phyloP scores from a whole-genome alignment of 1,140 invertebrate species.

The Drosophila melanogaster region DNA sequence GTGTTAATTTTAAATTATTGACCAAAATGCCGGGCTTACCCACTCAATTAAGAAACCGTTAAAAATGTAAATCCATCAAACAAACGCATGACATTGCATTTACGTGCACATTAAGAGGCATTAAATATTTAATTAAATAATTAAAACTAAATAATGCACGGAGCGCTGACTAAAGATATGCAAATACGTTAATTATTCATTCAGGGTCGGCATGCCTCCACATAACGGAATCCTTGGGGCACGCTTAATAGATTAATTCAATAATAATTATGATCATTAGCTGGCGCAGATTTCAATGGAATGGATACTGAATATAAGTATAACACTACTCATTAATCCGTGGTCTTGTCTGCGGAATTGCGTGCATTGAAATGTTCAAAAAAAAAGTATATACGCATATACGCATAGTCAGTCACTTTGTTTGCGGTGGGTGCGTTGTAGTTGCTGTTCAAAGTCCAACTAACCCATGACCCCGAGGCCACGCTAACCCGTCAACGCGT shows the following conservation, averaged over 20 bases:
- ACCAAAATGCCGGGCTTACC: conserved; percentile 43
- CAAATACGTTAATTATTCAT: conserved; percentile 13
- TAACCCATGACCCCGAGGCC: conserved; percentile 4
- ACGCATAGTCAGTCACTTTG: neutral
- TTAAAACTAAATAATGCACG: conserved; percentile 62
- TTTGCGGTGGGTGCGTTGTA: conserved; percentile 14
- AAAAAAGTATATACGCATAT: neutral
- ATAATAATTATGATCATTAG: neutral
- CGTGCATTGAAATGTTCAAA: conserved; percentile 32
- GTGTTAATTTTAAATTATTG: conserved; percentile 74
- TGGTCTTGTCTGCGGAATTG: conserved; percentile 31
- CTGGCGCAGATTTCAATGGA: neutral
- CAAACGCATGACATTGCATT: conserved; percentile 45
- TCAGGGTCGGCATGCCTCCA: neutral
- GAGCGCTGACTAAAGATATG: conserved; percentile 14
- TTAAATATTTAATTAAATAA: conserved; percentile 65
- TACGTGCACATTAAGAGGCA: conserved; percentile 50
- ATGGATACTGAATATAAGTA: neutral
- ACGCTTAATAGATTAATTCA: conserved; percentile 11
- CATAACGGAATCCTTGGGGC: neutral
- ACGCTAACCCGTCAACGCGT: conserved; percentile 26
- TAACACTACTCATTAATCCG: neutral
- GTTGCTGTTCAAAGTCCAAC: conserved; percentile 13
- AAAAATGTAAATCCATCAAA: conserved; percentile 13
- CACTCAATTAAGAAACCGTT: conserved; percentile 38